Percentiles rank a stretch among this genome's conserved stretches.
Evolutionary conservation across 2,888 invertebrate species (phyloP).

Genomic region (Cistogaster globosa): DNA sequence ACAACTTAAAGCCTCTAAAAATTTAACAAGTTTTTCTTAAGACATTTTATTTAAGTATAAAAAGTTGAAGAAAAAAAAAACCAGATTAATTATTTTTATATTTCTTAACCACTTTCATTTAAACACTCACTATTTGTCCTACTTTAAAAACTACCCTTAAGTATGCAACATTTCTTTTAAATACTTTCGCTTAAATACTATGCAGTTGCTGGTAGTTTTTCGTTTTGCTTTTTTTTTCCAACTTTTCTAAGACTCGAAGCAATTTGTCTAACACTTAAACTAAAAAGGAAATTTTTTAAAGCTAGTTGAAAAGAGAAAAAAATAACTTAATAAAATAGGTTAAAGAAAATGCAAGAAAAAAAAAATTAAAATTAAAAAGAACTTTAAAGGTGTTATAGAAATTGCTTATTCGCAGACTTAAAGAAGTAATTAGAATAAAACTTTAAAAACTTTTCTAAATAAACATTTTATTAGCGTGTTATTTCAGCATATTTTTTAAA

Average conservation of each 20-base stretch:
- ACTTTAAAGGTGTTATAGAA: not conserved
- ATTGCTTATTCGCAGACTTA: not conserved
- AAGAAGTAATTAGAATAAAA: not conserved
- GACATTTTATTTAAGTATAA: not conserved
- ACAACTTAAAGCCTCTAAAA: too few species aligned
- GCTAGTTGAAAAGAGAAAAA: not conserved
- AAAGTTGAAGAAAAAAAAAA: not conserved
- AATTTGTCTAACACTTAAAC: conserved; percentile 50
- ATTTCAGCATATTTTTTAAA: not conserved
- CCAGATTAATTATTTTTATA: not conserved
- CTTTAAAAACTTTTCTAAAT: too few species aligned
- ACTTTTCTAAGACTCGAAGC: conserved; percentile 3
- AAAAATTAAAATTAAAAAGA: not conserved
- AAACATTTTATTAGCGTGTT: not conserved
- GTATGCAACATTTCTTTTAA: conserved; percentile 43
- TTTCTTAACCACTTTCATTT: not conserved
- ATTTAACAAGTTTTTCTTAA: too few species aligned
- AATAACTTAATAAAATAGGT: conserved; percentile 3
- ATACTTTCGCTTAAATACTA: conserved; percentile 21
- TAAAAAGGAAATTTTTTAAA: conserved; percentile 2
- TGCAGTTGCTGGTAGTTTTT: conserved; percentile 7
- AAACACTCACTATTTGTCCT: not conserved
- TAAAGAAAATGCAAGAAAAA: conserved; percentile 4
- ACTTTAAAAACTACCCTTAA: conserved; percentile 17
- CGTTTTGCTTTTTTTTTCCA: not conserved